Evolutionary conservation across 2,888 invertebrate species (phyloP), one percentile per base, ranked within the genome.

Genomic region (Baronia brevicornis): DNA sequence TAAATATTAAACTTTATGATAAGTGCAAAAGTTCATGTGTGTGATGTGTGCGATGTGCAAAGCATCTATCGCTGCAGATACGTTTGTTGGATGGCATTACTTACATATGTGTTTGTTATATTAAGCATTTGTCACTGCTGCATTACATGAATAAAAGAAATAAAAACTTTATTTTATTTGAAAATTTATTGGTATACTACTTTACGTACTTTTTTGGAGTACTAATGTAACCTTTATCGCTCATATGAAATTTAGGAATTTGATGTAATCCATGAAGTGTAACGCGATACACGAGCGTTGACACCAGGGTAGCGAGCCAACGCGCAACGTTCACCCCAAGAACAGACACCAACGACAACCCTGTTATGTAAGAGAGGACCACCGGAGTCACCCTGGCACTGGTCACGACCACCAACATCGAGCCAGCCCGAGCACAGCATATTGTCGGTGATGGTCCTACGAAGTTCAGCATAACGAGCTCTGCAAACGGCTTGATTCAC

Each of bases 401-500:
- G 57, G 39, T 57, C 61, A n/a, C 63, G 58, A 15, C 64, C 65
- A 1, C 61, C 64, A 2, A 57, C 46, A 28, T 52, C 46, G 3
- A 59, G 34, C 53, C 56, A 57, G 5, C 69, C 69, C 6, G 60
- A 49, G 44, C 68, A 69, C 40, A 69, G 7, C 69, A 69, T 69
- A 41, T 65, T 66, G 35, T 46, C 56, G n/a, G 54, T 66, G 13
- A 68, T 32, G 2, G 33, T 4, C 1, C 31, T 29, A 10, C 54
- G 49, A 2, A 41, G 23, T 14, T 3, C 24, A 15, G 41, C 48
- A 24, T 64, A 65, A n/a, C 60, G 52, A 3, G 18, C 32, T 11
- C 39, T 45, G 42, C 71, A 71, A 4, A 24, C 36, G 3, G 21
- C 28, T 9, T 54, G 54, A 38, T 67, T 67, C 3, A 67, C 39